Conservation (phyloP, 2,888 invertebrate genomes). For the Galerucella nymphaeae region DNA sequence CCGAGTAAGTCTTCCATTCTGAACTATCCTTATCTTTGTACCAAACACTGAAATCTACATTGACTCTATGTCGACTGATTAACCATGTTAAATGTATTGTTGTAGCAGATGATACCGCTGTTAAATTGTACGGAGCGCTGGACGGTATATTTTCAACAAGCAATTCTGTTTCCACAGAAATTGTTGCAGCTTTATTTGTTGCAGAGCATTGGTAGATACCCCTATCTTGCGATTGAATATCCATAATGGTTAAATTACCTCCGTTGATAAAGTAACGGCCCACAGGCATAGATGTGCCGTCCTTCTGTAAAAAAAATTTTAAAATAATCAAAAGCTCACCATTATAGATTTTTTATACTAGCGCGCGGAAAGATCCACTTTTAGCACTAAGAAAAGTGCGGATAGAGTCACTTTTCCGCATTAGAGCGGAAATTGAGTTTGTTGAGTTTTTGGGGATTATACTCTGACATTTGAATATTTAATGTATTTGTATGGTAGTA, state of each 20-base stretch:
- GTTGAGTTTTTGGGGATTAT: too few relatives aligned
- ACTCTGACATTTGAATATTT: too few relatives aligned
- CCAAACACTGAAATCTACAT: conserved; percentile 88
- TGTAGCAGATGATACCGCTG: conserved; percentile 77
- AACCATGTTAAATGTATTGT: conserved; percentile 86
- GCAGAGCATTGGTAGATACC: conserved; percentile 87
- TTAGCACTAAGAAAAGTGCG: too few relatives aligned
- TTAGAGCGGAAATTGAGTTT: too few relatives aligned
- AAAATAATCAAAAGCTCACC: neutral
- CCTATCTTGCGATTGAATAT: conserved; percentile 86
- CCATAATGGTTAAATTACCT: conserved; percentile 85
- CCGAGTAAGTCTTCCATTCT: conserved; percentile 87
- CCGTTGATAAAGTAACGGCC: conserved; percentile 76
- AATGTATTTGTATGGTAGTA: too few relatives aligned
- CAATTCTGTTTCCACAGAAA: conserved; percentile 82
- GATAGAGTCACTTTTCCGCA: too few relatives aligned
- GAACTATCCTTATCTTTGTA: conserved; percentile 79
- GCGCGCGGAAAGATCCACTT: too few relatives aligned
- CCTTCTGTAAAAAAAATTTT: conserved; percentile 70
- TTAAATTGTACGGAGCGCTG: conserved; percentile 89
- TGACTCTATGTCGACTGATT: conserved; percentile 81
- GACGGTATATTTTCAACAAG: conserved; percentile 88
- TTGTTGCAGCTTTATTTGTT: conserved; percentile 89
- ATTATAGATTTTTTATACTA: too few relatives aligned
- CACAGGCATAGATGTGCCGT: conserved; percentile 75